A percentile compares a stretch with the other conserved stretches of the same genome.
phyloP scores from a whole-genome alignment of 2,797 vertebrate genomes.

The Hyperoplus immaculatus region DNA sequence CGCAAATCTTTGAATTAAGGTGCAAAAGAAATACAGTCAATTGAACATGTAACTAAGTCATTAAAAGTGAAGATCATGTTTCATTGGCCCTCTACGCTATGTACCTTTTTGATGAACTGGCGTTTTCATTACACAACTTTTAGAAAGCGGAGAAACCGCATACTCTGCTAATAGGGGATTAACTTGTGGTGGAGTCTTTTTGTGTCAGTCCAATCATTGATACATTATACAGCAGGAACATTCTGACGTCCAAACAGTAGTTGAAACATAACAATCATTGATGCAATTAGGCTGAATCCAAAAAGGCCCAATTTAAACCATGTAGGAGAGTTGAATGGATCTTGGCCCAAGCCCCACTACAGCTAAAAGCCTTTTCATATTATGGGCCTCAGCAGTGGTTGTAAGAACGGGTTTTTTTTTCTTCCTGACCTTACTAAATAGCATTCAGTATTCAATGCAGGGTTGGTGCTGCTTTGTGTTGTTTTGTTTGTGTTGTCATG shows the following conservation, averaged over 20 bases:
- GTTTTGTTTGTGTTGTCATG: conserved; percentile 84
- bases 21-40: conserved; percentile 2
- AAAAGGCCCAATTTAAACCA: conserved; percentile 8
- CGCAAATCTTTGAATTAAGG: background rate
- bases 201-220: conserved; percentile 7
- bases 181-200: background rate
- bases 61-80: background rate
- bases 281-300: background rate
- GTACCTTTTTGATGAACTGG: background rate
- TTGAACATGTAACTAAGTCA: background rate
- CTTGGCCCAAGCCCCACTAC: conserved; percentile 28
- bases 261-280: conserved; percentile 18
- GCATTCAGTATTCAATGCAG: conserved; percentile 65
- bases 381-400: conserved; percentile 40
- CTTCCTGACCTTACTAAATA: conserved; percentile 64
- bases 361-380: conserved; percentile 53
- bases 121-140: background rate
- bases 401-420: conserved; percentile 42
- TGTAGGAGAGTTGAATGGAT: conserved; percentile 21
- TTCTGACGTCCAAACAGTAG: background rate
- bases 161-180: background rate
- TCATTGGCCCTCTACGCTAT: background rate
- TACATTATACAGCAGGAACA: background rate
- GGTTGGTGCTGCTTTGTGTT: conserved; percentile 64
- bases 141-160: background rate